phyloP scores from a whole-genome alignment of 2,888 invertebrate species.

The Endomychus coccineus region DNA sequence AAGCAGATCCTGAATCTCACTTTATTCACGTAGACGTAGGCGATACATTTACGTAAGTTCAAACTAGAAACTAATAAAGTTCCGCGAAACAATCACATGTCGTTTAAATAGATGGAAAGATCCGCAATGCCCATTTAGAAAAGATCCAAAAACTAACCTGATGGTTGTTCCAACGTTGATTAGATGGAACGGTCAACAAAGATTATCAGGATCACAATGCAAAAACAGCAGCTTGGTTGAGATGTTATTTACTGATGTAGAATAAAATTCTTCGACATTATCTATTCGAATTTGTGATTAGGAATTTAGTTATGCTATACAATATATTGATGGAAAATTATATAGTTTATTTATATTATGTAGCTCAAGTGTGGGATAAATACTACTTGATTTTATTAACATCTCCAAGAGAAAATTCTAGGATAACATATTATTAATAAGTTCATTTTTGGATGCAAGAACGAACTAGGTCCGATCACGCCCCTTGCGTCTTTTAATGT shows the following conservation, averaged over 20 bases:
- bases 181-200: slow-evolving; percentile 69
- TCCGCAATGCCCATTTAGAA: slow-evolving; percentile 71
- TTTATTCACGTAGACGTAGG: slow-evolving; percentile 76
- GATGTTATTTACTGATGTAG: slow-evolving; percentile 72
- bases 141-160: slow-evolving; percentile 61
- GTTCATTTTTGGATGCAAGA: too few relatives aligned
- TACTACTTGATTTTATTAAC: too few relatives aligned
- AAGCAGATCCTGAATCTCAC: slow-evolving; percentile 54
- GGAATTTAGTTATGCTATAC: too few relatives aligned
- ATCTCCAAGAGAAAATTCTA: too few relatives aligned
- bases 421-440: too few relatives aligned
- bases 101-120: slow-evolving; percentile 71
- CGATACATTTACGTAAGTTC: slow-evolving; percentile 65
- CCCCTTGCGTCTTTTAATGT: too few relatives aligned
- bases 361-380: too few relatives aligned
- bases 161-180: slow-evolving; percentile 77
- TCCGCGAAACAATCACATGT: not conserved
- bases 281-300: too few relatives aligned
- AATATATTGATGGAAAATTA: too few relatives aligned
- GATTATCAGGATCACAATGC: slow-evolving; percentile 72
- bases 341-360: too few relatives aligned
- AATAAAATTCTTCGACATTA: too few relatives aligned
- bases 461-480: too few relatives aligned
- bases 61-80: not conserved
- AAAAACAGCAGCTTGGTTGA: slow-evolving; percentile 64